Evolutionary conservation across 92 coral and sea anemone genomes (phyloP).

Genomic region (Porites lobata): DNA sequence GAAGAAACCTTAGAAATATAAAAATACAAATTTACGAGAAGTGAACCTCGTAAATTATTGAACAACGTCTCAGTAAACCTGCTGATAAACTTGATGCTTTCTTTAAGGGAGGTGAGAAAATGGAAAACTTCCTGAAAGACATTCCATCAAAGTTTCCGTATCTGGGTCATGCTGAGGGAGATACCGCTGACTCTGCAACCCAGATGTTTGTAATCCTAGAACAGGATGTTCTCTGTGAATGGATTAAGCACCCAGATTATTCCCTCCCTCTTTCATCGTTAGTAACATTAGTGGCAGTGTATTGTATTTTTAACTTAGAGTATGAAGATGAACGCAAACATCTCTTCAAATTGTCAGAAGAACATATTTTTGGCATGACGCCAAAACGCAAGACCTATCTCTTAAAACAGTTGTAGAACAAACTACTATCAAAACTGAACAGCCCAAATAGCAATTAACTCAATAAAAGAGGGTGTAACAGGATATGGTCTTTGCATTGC

Average conservation of each 20-base stretch:
- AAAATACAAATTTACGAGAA: too few relatives aligned
- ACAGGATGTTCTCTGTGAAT: conserved; percentile 28
- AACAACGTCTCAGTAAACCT: neutral
- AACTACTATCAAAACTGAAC: conserved; percentile 30
- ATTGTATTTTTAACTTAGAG: conserved; percentile 31
- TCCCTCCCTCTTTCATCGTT: conserved; percentile 7
- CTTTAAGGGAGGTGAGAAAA: conserved; percentile 31
- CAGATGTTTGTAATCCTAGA: conserved; percentile 31
- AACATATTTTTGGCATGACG: conserved; percentile 12
- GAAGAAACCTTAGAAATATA: too few relatives aligned
- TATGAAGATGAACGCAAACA: conserved; percentile 9
- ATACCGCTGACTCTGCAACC: neutral
- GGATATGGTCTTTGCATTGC: too few relatives aligned
- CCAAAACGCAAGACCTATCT: conserved; percentile 35
- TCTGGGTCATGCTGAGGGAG: neutral
- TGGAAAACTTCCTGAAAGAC: conserved; percentile 24
- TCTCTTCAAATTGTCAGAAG: conserved; percentile 22
- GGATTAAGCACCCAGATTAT: neutral
- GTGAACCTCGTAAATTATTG: too few relatives aligned
- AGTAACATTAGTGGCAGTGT: conserved; percentile 42
- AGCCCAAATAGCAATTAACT: neutral
- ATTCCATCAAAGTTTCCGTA: conserved; percentile 3
- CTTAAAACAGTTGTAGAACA: conserved; percentile 17
- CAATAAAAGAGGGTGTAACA: too few relatives aligned
- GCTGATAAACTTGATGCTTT: neutral